A percentile compares a stretch with the other conserved stretches of the same genome.
Conservation (phyloP, 2,113 vertebrate species). For the Heliornis fulica region DNA sequence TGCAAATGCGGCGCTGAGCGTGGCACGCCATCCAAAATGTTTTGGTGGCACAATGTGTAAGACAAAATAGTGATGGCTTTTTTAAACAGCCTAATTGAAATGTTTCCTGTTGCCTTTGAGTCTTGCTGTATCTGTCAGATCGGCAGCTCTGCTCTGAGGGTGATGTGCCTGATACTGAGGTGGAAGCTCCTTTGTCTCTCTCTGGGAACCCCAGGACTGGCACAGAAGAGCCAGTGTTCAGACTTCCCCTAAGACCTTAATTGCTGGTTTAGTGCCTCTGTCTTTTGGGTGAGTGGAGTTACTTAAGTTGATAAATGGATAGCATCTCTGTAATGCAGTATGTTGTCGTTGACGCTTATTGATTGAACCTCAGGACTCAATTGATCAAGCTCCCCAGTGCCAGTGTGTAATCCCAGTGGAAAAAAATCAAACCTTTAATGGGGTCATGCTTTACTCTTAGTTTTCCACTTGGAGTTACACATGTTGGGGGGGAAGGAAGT, state of each 20-base stretch:
- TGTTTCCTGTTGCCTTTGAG: slow-evolving; percentile 4
- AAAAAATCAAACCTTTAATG: slow-evolving; percentile 21
- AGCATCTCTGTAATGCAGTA: not conserved
- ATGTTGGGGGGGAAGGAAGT: not conserved
- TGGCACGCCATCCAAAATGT: slow-evolving; percentile 39
- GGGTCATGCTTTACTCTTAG: not conserved
- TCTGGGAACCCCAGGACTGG: not conserved
- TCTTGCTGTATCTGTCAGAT: not conserved
- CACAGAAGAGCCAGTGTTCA: fast-evolving
- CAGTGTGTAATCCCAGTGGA: not conserved
- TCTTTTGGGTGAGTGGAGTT: not conserved
- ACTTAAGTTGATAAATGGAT: slow-evolving; percentile 17
- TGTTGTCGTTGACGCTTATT: slow-evolving; percentile 16
- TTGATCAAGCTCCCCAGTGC: slow-evolving; percentile 32
- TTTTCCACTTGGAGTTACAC: not conserved
- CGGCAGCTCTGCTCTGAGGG: not conserved
- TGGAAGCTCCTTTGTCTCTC: not conserved
- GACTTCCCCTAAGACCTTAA: not conserved
- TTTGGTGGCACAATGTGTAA: slow-evolving; percentile 39
- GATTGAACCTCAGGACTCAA: slow-evolving; percentile 36
- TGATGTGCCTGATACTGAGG: not conserved
- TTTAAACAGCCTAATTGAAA: not conserved
- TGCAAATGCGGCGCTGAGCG: not conserved
- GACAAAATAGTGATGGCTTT: not conserved
- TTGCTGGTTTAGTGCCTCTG: slow-evolving; percentile 3